Evolutionary conservation across 2,888 invertebrate species (phyloP).

Genomic region (Philhelius pedissequus): DNA sequence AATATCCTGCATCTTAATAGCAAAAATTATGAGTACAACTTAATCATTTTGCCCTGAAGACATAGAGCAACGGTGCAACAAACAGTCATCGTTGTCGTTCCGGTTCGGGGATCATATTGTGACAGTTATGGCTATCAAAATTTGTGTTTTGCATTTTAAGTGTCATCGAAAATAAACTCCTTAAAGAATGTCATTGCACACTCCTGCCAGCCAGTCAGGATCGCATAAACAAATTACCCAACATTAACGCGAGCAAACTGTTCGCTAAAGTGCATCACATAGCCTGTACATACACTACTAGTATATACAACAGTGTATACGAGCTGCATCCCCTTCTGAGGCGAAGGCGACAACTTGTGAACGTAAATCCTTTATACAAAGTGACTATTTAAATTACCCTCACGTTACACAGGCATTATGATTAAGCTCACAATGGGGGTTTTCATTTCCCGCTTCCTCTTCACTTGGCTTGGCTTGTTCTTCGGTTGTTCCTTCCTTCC

Average conservation of each 20-base stretch:
- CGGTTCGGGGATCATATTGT: slow-evolving; percentile 31
- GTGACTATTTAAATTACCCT: slow-evolving; percentile 69
- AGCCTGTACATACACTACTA: slow-evolving; percentile 50
- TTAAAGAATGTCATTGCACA: slow-evolving; percentile 7
- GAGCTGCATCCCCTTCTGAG: slow-evolving; percentile 32
- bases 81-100: not conserved
- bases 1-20: slow-evolving; percentile 51
- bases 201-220: not conserved
- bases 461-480: not conserved
- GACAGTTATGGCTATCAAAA: slow-evolving; percentile 56
- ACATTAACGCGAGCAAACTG: slow-evolving; percentile 68
- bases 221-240: slow-evolving; percentile 67
- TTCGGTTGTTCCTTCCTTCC: slow-evolving; percentile 7
- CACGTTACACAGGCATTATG: slow-evolving; percentile 66
- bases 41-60: slow-evolving; percentile 45
- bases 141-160: slow-evolving; percentile 66
- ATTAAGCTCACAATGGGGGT: slow-evolving; percentile 57
- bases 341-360: slow-evolving; percentile 63
- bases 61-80: not conserved
- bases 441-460: slow-evolving; percentile 2
- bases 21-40: slow-evolving; percentile 48
- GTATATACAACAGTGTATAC: no score
- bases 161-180: slow-evolving; percentile 48
- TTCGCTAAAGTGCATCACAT: slow-evolving; percentile 59
- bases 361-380: slow-evolving; percentile 67